A percentile compares a stretch with the other conserved stretches of the same genome.
Evolutionary conservation across 92 coral and sea anemone species (phyloP).

Genomic region (Ricordea florida): DNA sequence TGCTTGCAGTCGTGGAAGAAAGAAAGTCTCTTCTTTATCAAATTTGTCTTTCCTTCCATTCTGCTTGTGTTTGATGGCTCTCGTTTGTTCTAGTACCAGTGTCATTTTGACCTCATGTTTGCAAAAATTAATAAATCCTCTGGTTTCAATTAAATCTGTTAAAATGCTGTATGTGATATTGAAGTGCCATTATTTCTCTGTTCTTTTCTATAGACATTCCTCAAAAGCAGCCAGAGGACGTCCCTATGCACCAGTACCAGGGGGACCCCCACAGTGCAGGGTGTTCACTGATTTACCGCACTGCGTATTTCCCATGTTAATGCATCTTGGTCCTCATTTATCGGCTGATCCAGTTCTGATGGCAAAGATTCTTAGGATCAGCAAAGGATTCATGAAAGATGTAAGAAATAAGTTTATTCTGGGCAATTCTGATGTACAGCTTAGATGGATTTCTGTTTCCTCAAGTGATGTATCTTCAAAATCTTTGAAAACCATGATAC

Average conservation of each 20-base stretch:
- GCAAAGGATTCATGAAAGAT: constrained; percentile 94
- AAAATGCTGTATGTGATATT: too few species aligned
- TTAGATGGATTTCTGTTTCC: background rate
- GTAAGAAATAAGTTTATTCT: constrained; percentile 18
- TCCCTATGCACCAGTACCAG: constrained; percentile 76
- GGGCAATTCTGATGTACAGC: background rate
- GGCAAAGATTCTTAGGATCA: constrained; percentile 94
- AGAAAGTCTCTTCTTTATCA: too few species aligned
- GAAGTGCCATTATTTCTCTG: too few species aligned
- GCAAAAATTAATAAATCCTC: too few species aligned
- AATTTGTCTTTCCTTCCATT: too few species aligned
- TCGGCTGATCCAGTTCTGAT: constrained; percentile 90
- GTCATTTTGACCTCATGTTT: too few species aligned
- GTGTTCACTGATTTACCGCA: constrained; percentile 67
- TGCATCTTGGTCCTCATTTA: constrained; percentile 90
- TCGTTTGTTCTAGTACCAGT: too few species aligned
- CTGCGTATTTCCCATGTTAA: constrained; percentile 83
- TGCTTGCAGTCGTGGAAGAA: too few species aligned
- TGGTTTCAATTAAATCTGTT: too few species aligned
- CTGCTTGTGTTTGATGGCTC: too few species aligned
- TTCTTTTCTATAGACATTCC: constrained; percentile 70
- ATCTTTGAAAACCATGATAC: constrained; percentile 3
- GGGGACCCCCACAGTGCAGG: constrained; percentile 81
- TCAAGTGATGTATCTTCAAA: constrained; percentile 17
- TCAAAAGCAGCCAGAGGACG: constrained; percentile 98